A percentile compares a stretch with the other conserved stretches of the same genome.
Conservation (phyloP, 2,797 vertebrate genomes). For the Cynopterus sphinx region DNA sequence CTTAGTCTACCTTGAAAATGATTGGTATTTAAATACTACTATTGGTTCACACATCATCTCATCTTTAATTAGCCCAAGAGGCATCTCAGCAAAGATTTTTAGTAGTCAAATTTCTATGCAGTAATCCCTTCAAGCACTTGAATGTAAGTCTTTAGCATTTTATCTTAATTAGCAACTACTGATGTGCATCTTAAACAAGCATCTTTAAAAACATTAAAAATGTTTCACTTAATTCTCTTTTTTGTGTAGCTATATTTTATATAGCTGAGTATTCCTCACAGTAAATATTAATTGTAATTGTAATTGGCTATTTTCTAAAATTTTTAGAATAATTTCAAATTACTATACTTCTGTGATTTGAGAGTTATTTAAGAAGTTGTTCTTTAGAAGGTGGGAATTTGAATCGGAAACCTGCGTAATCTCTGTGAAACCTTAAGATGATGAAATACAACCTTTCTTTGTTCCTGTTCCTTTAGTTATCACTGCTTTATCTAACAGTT, state of each 20-base stretch:
- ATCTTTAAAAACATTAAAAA: conserved; percentile 49
- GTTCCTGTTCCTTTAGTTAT: conserved; percentile 54
- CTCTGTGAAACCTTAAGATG: conserved; percentile 52
- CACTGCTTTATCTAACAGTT: conserved; percentile 33
- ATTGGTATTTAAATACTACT: conserved; percentile 42
- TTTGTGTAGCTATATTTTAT: conserved; percentile 29
- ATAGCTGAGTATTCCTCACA: conserved; percentile 41
- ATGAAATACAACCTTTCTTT: conserved; percentile 52
- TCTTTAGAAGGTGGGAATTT: conserved; percentile 53
- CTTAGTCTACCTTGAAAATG: conserved; percentile 42
- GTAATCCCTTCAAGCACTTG: conserved; percentile 35
- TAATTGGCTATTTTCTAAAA: conserved; percentile 50
- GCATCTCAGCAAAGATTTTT: conserved; percentile 47
- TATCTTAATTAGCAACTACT: conserved; percentile 56
- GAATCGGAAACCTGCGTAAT: conserved; percentile 20
- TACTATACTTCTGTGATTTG: conserved; percentile 38
- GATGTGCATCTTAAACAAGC: conserved; percentile 19
- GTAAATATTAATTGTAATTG: background rate
- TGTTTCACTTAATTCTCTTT: conserved; percentile 45
- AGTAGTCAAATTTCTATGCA: conserved; percentile 35
- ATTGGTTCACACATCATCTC: conserved; percentile 1
- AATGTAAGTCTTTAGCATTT: conserved; percentile 72
- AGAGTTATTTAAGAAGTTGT: conserved; percentile 46
- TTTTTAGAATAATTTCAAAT: conserved; percentile 49
- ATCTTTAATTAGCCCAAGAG: conserved; percentile 33